These are phyloP conservation scores for Isaurus tuberculatus DNA, from an alignment of 92 coral and sea anemone species.

Conservation along the genomic window DNA sequence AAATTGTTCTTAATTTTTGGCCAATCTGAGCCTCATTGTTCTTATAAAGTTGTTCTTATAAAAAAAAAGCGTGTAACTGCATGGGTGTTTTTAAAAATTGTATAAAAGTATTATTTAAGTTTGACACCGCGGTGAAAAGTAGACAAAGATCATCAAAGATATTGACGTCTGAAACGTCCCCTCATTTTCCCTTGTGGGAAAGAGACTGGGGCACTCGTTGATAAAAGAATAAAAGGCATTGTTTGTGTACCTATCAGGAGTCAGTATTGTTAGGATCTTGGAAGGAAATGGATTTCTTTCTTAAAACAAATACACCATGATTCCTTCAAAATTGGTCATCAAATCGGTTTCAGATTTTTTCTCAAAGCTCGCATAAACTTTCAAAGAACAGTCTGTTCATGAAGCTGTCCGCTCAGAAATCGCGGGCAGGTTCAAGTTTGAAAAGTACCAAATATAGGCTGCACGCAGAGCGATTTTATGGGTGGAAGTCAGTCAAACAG, in stretches of 20 bases:
- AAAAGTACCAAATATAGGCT: conserved; percentile 80
- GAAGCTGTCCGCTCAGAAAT: conserved; percentile 93
- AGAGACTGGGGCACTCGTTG: conserved; percentile 2
- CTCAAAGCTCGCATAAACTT: conserved; percentile 14
- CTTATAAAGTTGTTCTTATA: no score
- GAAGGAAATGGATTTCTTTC: conserved; percentile 18
- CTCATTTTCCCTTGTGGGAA: neutral
- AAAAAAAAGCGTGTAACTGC: no score
- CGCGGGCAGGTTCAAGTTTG: conserved; percentile 78
- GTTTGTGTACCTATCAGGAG: conserved; percentile 17
- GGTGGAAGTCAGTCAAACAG: conserved; percentile 86
- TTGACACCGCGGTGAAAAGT: no score
- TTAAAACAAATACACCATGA: neutral
- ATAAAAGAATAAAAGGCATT: neutral
- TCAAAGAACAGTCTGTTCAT: conserved; percentile 35
- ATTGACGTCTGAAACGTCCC: no score
- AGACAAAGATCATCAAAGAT: no score
- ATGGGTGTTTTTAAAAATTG: no score
- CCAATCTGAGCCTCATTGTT: no score
- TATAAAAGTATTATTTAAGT: no score
- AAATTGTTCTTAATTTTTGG: no score
- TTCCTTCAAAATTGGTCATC: neutral
- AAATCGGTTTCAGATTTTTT: neutral
- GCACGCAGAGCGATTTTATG: conserved; percentile 75
- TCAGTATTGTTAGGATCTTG: neutral